Evolutionary conservation across 1,140 invertebrate species (phyloP).

Genomic region (Portunus trituberculatus): DNA sequence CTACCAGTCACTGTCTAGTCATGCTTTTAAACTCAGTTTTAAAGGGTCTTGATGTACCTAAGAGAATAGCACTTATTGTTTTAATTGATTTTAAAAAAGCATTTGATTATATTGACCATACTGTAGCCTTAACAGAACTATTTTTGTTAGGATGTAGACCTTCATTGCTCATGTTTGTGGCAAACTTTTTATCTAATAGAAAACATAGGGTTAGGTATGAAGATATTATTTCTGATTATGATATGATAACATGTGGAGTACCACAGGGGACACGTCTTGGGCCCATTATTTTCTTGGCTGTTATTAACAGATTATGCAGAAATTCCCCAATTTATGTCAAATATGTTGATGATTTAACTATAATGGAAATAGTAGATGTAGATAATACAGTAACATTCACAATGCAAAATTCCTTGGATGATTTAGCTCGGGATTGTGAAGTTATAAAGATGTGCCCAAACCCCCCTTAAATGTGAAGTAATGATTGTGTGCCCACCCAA

Average conservation of each 20-base stretch:
- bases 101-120: slow-evolving; percentile 3
- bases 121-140: too few species aligned
- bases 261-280: neutral
- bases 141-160: too few species aligned
- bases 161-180: too few species aligned
- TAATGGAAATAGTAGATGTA: too few species aligned
- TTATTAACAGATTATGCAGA: too few species aligned
- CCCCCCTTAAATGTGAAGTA: too few species aligned
- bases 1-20: neutral
- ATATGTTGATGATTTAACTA: neutral
- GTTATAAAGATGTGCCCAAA: too few species aligned
- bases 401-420: neutral
- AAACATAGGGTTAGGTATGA: neutral
- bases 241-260: neutral
- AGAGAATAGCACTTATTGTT: too few species aligned
- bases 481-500: too few species aligned
- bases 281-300: too few species aligned
- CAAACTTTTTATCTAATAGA: neutral
- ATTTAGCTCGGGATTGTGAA: neutral
- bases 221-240: neutral
- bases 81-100: too few species aligned
- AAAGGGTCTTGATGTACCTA: neutral
- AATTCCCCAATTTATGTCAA: neutral
- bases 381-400: too few species aligned
- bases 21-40: neutral